Conservation (phyloP, 2,888 invertebrate genomes). For the Coecobrya sp. region DNA sequence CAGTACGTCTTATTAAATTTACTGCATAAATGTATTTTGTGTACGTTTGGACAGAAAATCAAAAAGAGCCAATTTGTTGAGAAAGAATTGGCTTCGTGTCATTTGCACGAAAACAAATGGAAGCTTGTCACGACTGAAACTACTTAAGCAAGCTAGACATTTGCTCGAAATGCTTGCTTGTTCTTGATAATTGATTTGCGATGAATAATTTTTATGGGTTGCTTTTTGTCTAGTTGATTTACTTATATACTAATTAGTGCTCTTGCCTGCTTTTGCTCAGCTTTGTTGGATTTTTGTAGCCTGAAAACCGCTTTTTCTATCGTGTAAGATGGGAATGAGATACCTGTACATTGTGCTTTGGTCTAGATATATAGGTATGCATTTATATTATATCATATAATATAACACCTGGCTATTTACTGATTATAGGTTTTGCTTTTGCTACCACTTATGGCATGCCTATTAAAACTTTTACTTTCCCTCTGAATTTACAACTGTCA, state of each 20-base stretch:
- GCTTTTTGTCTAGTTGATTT: constrained; percentile 78
- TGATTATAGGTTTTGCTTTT: not conserved
- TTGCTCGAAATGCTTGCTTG: constrained; percentile 64
- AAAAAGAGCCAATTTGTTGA: constrained; percentile 77
- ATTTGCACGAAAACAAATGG: constrained; percentile 85
- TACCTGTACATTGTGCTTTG: not conserved
- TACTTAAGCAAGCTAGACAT: constrained; percentile 82
- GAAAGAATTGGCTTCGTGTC: constrained; percentile 82
- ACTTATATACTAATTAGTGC: constrained; percentile 76
- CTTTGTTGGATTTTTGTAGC: constrained; percentile 19
- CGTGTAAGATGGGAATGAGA: not conserved
- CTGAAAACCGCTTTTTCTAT: constrained; percentile 30
- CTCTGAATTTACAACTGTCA: constrained; percentile 18
- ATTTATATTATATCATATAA: no score
- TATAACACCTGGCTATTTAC: no score
- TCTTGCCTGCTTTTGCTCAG: constrained; percentile 42
- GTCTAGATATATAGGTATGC: no score
- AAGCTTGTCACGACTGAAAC: constrained; percentile 86
- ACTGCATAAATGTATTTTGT: constrained; percentile 52
- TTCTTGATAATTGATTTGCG: constrained; percentile 79
- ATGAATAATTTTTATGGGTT: constrained; percentile 81
- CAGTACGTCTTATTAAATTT: constrained; percentile 36
- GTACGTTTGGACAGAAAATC: constrained; percentile 61
- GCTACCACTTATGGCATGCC: not conserved
- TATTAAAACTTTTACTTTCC: constrained; percentile 6